A percentile compares a stretch with the other conserved stretches of the same genome.
Evolutionary conservation across 2,797 vertebrate genomes (phyloP).

Genomic region (Megalops cyprinoides): DNA sequence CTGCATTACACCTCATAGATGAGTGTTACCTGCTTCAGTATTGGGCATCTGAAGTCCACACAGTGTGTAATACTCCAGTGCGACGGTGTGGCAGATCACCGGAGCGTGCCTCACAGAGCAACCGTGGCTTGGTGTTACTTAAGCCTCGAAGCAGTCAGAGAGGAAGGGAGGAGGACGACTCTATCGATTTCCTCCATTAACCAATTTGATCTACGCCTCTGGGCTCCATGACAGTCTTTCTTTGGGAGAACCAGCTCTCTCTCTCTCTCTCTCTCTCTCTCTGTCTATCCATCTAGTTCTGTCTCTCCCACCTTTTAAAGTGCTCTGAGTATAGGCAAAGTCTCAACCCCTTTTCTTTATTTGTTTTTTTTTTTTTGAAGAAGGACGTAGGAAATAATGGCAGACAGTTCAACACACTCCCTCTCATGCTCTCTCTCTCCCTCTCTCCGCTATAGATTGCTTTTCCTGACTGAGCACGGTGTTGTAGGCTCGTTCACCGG

Average conservation of each 20-base stretch:
- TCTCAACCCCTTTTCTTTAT: too few relatives aligned
- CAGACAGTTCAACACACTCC: neutral
- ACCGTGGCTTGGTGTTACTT: neutral
- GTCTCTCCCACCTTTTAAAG: too few relatives aligned
- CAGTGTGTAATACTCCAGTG: neutral
- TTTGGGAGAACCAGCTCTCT: neutral
- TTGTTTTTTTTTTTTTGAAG: too few relatives aligned
- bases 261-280: neutral
- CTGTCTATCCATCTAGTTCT: too few relatives aligned
- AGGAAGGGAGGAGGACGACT: neutral
- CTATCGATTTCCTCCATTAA: neutral
- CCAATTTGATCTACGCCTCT: neutral
- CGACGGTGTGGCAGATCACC: neutral
- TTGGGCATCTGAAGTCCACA: neutral
- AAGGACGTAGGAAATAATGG: neutral
- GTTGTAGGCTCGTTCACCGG: too few relatives aligned
- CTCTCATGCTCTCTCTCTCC: neutral
- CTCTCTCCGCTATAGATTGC: neutral
- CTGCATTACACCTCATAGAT: neutral
- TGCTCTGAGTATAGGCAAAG: too few relatives aligned
- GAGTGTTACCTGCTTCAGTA: neutral
- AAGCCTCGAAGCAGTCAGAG: neutral
- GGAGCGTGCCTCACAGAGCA: neutral
- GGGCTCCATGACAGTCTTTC: neutral
- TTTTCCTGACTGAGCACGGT: neutral